Base-by-base conservation (phyloP, 92 coral and sea anemone species). In the Meandrina meandrites region DNA sequence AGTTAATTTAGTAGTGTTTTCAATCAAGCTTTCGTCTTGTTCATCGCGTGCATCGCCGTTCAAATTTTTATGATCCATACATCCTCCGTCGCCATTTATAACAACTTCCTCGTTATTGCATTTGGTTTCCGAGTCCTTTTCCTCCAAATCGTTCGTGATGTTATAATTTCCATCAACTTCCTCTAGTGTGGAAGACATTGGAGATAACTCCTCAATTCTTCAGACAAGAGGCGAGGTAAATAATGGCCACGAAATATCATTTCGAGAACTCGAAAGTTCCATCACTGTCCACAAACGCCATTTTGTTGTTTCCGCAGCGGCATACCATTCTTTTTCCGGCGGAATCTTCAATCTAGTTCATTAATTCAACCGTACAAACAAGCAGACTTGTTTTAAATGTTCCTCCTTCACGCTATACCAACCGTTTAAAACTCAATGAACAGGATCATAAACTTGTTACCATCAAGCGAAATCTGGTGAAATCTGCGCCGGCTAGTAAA, bases 171-270 rank as follows among this genome's bases (percentile, higher is more conserved):
- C 88, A 77, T 85, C 88, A 4, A 85, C 35, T 13, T 85, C 88
- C 30, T 85, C 88, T 85, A 78, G 47, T 77, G 82, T 30, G 71
- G 75, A 84, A 85, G 88, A 85, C 88, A 85, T 85, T 66, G 82
- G 82, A 85, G 83, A 76, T 30, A 19, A 58, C 76, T 78, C 82
- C 88, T 58, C 58, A 77, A 62, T 42, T 21, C 68, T 60, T 77
- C 34, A 64, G 80, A 47, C 76, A 85, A 85, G 32, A 78, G 75
- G 60, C 64, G 24, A 85, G 48, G 27, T 24, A 67, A 76, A 66
- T 27, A 62, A 24, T 47, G n/a, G 66, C 82, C 75, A 78, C 48
- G 32, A 15, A 77, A 76, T 66, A 85, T 85, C 88, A 85, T 85
- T 51, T 85, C 88, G 66, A 45, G 62, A 62, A 64, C n/a, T 76